Evolutionary conservation across 2,888 invertebrate genomes (phyloP).

Genomic region (Lamproptera curius): DNA sequence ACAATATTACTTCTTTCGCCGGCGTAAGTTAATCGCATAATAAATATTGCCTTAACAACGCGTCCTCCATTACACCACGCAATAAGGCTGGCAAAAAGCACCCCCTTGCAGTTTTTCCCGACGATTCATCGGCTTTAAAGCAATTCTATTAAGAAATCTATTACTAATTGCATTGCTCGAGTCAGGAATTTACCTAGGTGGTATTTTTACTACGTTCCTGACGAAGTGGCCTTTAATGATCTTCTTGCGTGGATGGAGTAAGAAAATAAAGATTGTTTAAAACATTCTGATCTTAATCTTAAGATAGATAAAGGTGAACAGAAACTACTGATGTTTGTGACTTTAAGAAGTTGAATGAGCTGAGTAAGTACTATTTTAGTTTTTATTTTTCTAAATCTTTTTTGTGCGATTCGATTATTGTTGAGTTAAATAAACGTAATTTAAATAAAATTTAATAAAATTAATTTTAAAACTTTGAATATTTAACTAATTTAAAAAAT

Average conservation of each 20-base stretch:
- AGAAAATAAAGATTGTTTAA: not conserved
- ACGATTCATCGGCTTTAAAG: constrained; percentile 18
- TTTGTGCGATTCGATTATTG: too few relatives aligned
- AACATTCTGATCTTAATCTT: not conserved
- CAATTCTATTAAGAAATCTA: constrained; percentile 27
- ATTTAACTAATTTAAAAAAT: too few relatives aligned
- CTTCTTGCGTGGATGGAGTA: too few relatives aligned
- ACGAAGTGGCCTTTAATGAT: not conserved
- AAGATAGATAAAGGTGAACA: not conserved
- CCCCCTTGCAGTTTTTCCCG: constrained; percentile 24
- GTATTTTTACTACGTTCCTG: not conserved
- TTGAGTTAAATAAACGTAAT: too few relatives aligned
- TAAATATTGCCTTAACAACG: constrained; percentile 13
- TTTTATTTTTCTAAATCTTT: too few relatives aligned
- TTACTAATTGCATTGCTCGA: constrained; percentile 20
- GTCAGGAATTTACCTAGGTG: not conserved
- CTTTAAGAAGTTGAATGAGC: too few relatives aligned
- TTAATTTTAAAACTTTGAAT: too few relatives aligned
- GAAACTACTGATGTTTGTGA: too few relatives aligned
- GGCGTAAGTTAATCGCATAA: constrained; percentile 8
- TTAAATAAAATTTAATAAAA: too few relatives aligned
- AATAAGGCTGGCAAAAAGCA: constrained; percentile 14
- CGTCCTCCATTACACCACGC: constrained; percentile 18
- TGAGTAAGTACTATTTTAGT: too few relatives aligned
- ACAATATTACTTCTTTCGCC: not conserved